phyloP scores from a whole-genome alignment of 92 coral and sea anemone species.

The Porites rus region DNA sequence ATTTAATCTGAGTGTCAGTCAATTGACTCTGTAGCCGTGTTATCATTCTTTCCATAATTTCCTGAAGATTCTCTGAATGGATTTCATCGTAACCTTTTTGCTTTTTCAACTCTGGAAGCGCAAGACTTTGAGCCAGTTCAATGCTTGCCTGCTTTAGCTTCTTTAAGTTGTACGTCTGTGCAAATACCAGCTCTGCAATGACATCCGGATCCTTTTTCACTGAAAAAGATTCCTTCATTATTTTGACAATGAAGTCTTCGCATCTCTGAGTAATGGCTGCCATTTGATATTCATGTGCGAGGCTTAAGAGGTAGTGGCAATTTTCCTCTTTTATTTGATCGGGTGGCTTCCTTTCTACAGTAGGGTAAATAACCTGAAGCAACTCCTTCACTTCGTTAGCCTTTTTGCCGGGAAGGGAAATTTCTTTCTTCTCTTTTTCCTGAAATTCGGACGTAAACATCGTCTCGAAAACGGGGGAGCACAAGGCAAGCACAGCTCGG shows the following conservation, averaged over 20 bases:
- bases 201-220: no score
- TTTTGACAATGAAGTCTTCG: neutral
- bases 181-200: neutral
- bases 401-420: neutral
- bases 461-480: constrained; percentile 59
- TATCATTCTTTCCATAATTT: neutral
- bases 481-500: constrained; percentile 68
- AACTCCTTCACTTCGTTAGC: neutral
- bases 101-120: constrained; percentile 1
- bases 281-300: constrained; percentile 5
- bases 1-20: neutral
- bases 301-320: neutral
- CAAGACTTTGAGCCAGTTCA: neutral
- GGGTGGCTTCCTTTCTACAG: neutral
- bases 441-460: constrained; percentile 6
- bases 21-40: neutral
- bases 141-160: neutral
- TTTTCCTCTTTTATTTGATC: neutral
- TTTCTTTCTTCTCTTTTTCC: neutral
- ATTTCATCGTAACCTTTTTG: constrained; percentile 4
- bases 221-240: neutral
- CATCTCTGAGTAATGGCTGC: constrained; percentile 2
- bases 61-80: neutral
- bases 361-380: neutral
- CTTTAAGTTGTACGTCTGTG: neutral